Evolutionary conservation across 2,888 invertebrate genomes (phyloP), one percentile per base, ranked within the genome.

Genomic region (Drosophila nigritarsus): DNA sequence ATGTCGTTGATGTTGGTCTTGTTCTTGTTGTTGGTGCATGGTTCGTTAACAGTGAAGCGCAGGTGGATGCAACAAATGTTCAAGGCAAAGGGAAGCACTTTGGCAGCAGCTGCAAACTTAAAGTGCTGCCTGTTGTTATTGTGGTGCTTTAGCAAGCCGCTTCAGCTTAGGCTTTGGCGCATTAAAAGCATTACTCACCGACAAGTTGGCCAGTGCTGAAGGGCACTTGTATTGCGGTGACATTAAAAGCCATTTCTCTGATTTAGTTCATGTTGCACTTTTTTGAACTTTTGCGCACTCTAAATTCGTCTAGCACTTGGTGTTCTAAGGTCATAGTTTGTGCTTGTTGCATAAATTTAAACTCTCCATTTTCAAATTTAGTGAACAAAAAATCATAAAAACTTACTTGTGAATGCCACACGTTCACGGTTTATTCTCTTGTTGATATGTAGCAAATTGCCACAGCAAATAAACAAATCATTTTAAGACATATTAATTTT

Each of bases 1-100:
- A 32, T 58, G 51, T 15, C 38, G 50, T 63, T 69, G 32, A 38
- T 32, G 29, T 55, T 65, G 48, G 36, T 65, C 29, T 29, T 62
- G 48, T 40, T 62, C 29, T 29, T 62, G 36, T 48, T 51, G 48
- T 24, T 48, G 49, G 1, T 56, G 68, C 53, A 64, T 49, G 65
- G 65, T 63, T 65, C 27, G 69, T 68, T 11, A 40, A 20, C 65
- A 63, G 71, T 66, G 67, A 70, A 74, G 74, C 70, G 74, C 77
- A 64, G 77, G 49, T 30, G 74, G 65, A 65, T 75, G 69, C 69
- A 80, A 80, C 76, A 76, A 76, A 69, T 76, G 69, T 76, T 80
- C 68, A 69, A 78, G 73, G 78, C 62, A 78, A 78, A 73, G 68
- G 67, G 53, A 65, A 75, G 53, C 75, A 59, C 61, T 56, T 60